phyloP scores from a whole-genome alignment of 2,888 invertebrate genomes.

The Cantharis rufa region DNA sequence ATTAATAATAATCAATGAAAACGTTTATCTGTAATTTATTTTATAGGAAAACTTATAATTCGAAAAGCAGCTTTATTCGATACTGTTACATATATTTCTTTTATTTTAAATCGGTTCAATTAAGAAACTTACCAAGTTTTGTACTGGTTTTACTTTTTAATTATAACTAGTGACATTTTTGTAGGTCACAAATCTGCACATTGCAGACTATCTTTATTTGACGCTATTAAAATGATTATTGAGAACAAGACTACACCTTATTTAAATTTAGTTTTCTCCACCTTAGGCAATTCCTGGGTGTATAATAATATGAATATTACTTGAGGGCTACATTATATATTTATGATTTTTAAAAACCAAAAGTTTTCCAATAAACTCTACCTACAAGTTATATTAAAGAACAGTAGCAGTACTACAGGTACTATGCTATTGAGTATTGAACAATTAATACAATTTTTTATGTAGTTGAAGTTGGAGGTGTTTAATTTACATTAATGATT shows the following conservation, averaged over 20 bases:
- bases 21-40: not conserved
- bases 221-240: not conserved
- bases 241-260: slow-evolving; percentile 12
- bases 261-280: slow-evolving; percentile 19
- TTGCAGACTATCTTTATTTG: not conserved
- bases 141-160: not conserved
- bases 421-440: not conserved
- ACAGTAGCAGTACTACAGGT: not conserved
- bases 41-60: not conserved
- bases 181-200: not conserved
- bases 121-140: not conserved
- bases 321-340: not conserved
- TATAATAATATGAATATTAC: not conserved
- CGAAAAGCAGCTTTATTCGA: not conserved
- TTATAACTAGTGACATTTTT: not conserved
- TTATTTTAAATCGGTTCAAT: not conserved
- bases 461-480: not conserved
- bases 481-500: not conserved
- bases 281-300: slow-evolving; percentile 4
- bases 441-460: not conserved
- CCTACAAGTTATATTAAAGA: not conserved
- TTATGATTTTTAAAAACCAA: not conserved
- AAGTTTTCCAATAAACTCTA: not conserved
- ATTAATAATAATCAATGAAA: not conserved
- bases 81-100: not conserved